Evolutionary conservation across 2,113 vertebrate species (phyloP), one percentile per base, ranked within the genome.

Genomic region (Orthonyx spaldingii): DNA sequence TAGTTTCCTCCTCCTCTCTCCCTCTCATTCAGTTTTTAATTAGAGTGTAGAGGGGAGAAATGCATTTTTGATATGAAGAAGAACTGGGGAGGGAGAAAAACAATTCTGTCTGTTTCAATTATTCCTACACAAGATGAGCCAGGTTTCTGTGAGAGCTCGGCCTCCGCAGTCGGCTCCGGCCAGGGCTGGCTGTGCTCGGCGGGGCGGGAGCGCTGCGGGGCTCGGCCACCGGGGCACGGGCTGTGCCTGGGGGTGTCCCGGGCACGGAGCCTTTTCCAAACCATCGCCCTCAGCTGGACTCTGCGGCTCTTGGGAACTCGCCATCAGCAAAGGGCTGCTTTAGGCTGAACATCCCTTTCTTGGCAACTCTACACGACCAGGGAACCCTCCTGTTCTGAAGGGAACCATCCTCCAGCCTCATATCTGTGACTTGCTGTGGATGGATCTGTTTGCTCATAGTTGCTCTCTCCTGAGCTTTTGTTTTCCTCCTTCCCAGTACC

Each of bases 11-110:
- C 90, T 76, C 49, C 66, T 80, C 93, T 72, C 71, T 91, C 83
- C 63, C 50, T 91, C 83, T 90, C 52, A 59, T 93, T 81, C 71
- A 53, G 77, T 78, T 96, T 93, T 92, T 95, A 97, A 97, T 96
- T 95, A 95, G 93, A 93, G 69, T 68, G 84, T 12, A 33, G 74
- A 60, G 75, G 75, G 87, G 74, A 55, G 53, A 76, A 78, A 84
- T 41, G 57, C 75, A 26, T 52, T 82, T 92, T 87, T 81, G 86
- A 74, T 60, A 93, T 30, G 63, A 80, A 87, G 86, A 42, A 90
- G 47, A 79, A 76, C 78, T 65, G 75, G 66, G 68, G 63, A 87
- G 64, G 63, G 15, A 91, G 66, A 63, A 84, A 28, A 89, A 79
- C 44, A 87, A 90, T 82, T 89, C 74, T 84, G 88, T 50, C 60